Evolutionary conservation across 1,140 invertebrate species (phyloP).

Genomic region (Wasmannia auropunctata): DNA sequence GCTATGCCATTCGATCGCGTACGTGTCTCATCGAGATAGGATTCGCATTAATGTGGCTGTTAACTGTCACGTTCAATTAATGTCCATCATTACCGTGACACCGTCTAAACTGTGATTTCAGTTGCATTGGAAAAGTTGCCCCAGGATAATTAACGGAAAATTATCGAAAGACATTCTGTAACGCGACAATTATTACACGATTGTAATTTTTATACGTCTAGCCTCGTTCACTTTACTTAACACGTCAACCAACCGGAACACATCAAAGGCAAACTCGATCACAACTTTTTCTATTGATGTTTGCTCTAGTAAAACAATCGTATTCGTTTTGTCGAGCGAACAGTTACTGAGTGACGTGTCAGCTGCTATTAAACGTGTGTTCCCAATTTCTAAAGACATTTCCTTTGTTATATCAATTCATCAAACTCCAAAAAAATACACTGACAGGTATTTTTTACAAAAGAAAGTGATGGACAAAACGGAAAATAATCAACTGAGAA

Average conservation of each 20-base stretch:
- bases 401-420: neutral
- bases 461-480: neutral
- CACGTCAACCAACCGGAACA: neutral
- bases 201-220: neutral
- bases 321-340: neutral
- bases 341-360: neutral
- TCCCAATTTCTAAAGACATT: neutral
- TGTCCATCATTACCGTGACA: neutral
- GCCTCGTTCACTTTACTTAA: neutral
- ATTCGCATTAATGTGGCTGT: neutral
- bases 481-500: neutral
- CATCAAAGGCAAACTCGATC: neutral
- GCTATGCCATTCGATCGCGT: conserved; percentile 13
- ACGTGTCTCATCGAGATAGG: conserved; percentile 15
- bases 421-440: neutral
- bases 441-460: neutral
- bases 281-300: neutral
- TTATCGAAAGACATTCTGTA: neutral
- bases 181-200: neutral
- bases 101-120: neutral
- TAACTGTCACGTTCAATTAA: conserved; percentile 38
- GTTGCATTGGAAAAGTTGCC: neutral
- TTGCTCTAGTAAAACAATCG: neutral
- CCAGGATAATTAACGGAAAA: neutral
- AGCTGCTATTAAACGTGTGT: neutral